phyloP scores from a whole-genome alignment of 2,797 vertebrate genomes.

The Poeciliopsis paucimaculata region DNA sequence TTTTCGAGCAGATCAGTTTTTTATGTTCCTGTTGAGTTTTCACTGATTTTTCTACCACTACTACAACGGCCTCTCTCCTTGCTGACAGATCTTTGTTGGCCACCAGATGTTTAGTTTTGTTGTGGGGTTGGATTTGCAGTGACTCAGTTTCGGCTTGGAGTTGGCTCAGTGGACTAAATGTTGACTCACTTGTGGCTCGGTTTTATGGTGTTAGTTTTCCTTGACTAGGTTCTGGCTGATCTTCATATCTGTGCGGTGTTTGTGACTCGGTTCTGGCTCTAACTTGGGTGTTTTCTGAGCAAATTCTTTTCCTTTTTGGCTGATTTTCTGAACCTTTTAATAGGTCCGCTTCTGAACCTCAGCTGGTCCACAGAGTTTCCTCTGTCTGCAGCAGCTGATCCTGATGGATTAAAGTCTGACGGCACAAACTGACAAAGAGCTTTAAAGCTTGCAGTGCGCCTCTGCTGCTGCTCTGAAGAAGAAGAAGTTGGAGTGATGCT shows the following conservation, averaged over 20 bases:
- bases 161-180: background rate
- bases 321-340: background rate
- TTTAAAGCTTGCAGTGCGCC: slow-evolving; percentile 4
- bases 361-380: background rate
- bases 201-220: background rate
- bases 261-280: background rate
- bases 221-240: background rate
- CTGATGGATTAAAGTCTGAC: slow-evolving; percentile 1
- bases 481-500: slow-evolving; percentile 10
- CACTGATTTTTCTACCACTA: background rate
- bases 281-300: background rate
- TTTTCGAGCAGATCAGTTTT: background rate
- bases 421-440: background rate
- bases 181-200: background rate
- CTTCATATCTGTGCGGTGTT: background rate
- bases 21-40: background rate
- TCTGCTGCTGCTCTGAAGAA: slow-evolving; percentile 2
- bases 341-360: background rate
- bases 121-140: background rate
- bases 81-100: background rate
- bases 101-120: background rate
- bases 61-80: background rate
- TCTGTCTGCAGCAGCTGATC: background rate
- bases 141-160: background rate
- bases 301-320: background rate